phyloP scores from a whole-genome alignment of 2,888 invertebrate genomes.

The Serripes groenlandicus region DNA sequence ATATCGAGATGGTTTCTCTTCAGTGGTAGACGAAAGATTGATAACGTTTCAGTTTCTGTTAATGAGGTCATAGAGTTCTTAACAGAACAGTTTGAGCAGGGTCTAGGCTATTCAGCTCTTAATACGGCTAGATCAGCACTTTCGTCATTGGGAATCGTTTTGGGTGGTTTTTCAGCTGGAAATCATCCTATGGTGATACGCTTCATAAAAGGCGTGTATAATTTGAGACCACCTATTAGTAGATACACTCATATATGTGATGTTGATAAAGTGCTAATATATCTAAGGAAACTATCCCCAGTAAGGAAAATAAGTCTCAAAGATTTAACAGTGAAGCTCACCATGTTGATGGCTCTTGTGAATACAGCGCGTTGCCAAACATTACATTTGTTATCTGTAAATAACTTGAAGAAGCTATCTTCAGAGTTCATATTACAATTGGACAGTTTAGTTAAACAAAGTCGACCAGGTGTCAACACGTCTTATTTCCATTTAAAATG shows the following conservation, averaged over 20 bases:
- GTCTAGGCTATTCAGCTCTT: conserved; percentile 53
- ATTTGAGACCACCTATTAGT: neutral
- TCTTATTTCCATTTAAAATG: neutral
- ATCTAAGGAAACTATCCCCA: conserved; percentile 15
- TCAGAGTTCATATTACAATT: conserved; percentile 11
- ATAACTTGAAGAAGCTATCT: neutral
- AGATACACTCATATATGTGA: too few relatives aligned
- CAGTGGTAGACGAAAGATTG: conserved; percentile 50
- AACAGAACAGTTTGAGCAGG: conserved; percentile 23
- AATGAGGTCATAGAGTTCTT: conserved; percentile 54
- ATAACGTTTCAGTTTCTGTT: conserved; percentile 50
- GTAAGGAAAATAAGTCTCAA: conserved; percentile 1
- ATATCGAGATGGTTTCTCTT: conserved; percentile 60
- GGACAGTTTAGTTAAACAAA: conserved; percentile 5
- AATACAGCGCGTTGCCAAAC: conserved; percentile 16
- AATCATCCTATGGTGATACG: conserved; percentile 50
- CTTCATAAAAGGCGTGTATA: conserved; percentile 55
- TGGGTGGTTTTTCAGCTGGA: conserved; percentile 27
- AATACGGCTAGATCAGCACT: conserved; percentile 52
- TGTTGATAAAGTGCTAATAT: conserved; percentile 5
- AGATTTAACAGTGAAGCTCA: conserved; percentile 16
- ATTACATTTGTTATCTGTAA: conserved; percentile 16
- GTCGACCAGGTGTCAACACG: conserved; percentile 5
- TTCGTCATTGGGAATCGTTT: conserved; percentile 41
- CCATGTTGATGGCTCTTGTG: conserved; percentile 22